phyloP scores from a whole-genome alignment of 1,140 invertebrate genomes.

The Globodera ellingtonae region DNA sequence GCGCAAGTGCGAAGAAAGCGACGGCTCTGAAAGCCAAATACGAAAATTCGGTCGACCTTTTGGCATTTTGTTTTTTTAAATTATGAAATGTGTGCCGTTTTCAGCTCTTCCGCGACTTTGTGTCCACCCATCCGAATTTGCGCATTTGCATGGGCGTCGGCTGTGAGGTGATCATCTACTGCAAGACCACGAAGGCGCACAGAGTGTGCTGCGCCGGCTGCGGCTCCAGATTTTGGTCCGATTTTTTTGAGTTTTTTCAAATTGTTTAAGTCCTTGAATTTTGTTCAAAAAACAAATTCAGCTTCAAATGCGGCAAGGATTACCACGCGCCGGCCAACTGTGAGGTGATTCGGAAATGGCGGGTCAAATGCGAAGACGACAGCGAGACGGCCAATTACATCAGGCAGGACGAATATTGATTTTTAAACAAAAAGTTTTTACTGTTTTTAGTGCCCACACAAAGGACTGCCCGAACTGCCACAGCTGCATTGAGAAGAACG shows the following conservation, averaged over 20 bases:
- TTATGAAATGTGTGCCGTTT: background rate
- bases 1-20: background rate
- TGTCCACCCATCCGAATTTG: conserved; percentile 73
- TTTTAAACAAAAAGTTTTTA: conserved; percentile 27
- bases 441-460: conserved; percentile 59
- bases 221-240: conserved; percentile 80
- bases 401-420: conserved; percentile 8
- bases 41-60: conserved; percentile 76
- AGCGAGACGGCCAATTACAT: conserved; percentile 78
- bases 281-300: conserved; percentile 55
- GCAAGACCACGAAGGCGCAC: conserved; percentile 79
- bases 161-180: conserved; percentile 82
- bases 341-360: conserved; percentile 90
- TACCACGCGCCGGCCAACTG: conserved; percentile 99
- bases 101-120: conserved; percentile 84
- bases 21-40: conserved; percentile 79
- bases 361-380: conserved; percentile 98
- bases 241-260: conserved; percentile 37
- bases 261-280: conserved; percentile 21
- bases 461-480: conserved; percentile 83
- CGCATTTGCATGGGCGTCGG: conserved; percentile 92
- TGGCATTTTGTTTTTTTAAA: background rate
- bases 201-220: conserved; percentile 78
- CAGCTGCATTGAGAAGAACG: conserved; percentile 99
- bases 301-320: conserved; percentile 87